Evolutionary conservation across 2,888 invertebrate species (phyloP), one percentile per base, ranked within the genome.

Genomic region (Anthrax anthrax): DNA sequence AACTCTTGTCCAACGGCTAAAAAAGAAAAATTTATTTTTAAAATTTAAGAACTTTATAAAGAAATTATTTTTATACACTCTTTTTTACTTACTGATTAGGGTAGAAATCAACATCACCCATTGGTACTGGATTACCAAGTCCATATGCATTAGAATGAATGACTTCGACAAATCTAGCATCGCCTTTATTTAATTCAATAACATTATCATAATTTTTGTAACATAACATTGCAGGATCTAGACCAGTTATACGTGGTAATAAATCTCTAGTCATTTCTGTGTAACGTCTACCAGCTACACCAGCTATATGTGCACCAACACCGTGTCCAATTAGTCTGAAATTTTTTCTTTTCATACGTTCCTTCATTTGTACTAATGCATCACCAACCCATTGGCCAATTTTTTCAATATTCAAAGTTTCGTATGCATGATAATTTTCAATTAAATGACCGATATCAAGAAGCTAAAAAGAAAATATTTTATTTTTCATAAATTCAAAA

Each of bases 101-200:
- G 44, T 60, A 66, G 57, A 65, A 67, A 44, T 66, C 67, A 49
- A 56, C 63, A 54, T 67, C 59, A 32, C 61, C 66, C 42, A 51
- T 34, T 17, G 62, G 58, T 6, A 51, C 44, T 10, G 52, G 48
- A 14, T 56, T 57, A 42, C 65, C 50, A 55, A 48, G 49, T 54
- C 56, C 48, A 52, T 55, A 51, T 52, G 55, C 44, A 58, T 50
- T 47, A 57, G 54, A 13, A 56, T 57, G 67, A 43, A 65, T 54
- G 47, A 57, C 56, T 46, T 63, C 67, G 29, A 67, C 63, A 32
- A 65, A 63, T 32, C 63, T 58, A 13, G 67, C 66, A 56, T 64
- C 64, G 37, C 66, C 67, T 39, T 64, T 62, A 16, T 60, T 53
- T 18, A 66, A 44, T 6, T 63, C 62, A 39, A 46, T 56, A 47